Evolutionary conservation across 2,113 vertebrate species (phyloP).

Genomic region (Muntiacus reevesi): DNA sequence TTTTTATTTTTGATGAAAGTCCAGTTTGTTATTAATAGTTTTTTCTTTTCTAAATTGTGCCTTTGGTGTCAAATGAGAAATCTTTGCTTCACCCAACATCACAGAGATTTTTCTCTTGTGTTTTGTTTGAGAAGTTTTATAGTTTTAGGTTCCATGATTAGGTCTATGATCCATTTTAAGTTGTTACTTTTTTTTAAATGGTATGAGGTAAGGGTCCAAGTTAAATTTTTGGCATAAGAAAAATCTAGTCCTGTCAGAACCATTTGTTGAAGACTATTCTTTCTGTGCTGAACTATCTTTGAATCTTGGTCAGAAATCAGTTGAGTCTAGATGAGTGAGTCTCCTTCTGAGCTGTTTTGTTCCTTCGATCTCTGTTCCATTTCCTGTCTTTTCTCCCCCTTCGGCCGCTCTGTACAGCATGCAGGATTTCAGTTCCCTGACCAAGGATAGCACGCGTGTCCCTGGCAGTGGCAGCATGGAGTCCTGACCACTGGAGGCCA

Average conservation of each 20-base stretch:
- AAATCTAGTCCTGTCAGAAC: not conserved
- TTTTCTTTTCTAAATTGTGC: not conserved
- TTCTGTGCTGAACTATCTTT: not conserved
- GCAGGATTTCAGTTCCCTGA: not conserved
- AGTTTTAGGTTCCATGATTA: not conserved
- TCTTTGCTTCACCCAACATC: not conserved
- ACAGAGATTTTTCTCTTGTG: not conserved
- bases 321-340: not conserved
- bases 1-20: slow-evolving; percentile 31
- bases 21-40: not conserved
- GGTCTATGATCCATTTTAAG: not conserved
- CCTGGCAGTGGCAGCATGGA: not conserved
- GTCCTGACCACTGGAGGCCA: not conserved
- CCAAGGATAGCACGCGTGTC: not conserved
- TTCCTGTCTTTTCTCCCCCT: not conserved
- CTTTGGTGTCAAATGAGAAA: not conserved
- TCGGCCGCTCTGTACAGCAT: not conserved
- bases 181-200: not conserved
- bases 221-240: not conserved
- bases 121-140: slow-evolving; percentile 3
- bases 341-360: not conserved
- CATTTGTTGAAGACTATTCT: not conserved
- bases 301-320: not conserved
- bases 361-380: not conserved
- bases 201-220: not conserved